Percentiles rank a stretch among this genome's conserved stretches.
Evolutionary conservation across 2,797 vertebrate genomes (phyloP).

Genomic region (Yasuhikotakia modesta): DNA sequence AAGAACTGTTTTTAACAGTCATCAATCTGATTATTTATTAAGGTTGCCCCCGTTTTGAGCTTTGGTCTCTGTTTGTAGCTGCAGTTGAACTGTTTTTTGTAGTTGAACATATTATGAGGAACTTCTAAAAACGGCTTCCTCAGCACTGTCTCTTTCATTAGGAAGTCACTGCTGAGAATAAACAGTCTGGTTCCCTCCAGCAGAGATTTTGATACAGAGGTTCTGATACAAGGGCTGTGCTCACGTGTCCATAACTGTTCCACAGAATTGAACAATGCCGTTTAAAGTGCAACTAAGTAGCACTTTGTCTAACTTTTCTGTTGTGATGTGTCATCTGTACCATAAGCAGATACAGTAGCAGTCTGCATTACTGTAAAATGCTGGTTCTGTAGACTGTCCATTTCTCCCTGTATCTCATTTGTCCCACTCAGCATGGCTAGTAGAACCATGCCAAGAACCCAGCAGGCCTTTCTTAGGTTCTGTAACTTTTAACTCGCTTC

Average conservation of each 20-base stretch:
- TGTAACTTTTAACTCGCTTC: constrained; percentile 27
- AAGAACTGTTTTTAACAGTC: too few relatives aligned
- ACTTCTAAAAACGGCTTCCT: not conserved
- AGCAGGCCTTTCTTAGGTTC: not conserved
- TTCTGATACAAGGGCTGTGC: constrained; percentile 26
- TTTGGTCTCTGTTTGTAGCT: too few relatives aligned
- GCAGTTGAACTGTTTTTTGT: not conserved
- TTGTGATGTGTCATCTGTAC: constrained; percentile 10
- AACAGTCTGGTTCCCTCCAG: constrained; percentile 33
- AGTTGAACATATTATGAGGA: not conserved
- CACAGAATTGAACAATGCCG: constrained; percentile 31
- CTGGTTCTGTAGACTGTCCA: constrained; percentile 9
- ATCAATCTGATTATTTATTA: too few relatives aligned
- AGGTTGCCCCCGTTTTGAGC: too few relatives aligned
- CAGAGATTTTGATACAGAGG: constrained; percentile 17
- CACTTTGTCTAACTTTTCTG: constrained; percentile 35
- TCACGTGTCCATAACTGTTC: constrained; percentile 28
- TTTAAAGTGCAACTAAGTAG: constrained; percentile 37
- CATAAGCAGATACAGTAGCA: constrained; percentile 15
- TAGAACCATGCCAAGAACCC: constrained; percentile 5
- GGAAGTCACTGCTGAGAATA: constrained; percentile 29
- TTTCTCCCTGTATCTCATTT: constrained; percentile 36
- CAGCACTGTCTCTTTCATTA: constrained; percentile 24
- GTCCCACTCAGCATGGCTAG: constrained; percentile 31
- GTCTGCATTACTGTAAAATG: constrained; percentile 14